Evolutionary conservation across 2,113 vertebrate genomes (phyloP), one percentile per base, ranked within the genome.

Genomic region (Corythaeola cristata): DNA sequence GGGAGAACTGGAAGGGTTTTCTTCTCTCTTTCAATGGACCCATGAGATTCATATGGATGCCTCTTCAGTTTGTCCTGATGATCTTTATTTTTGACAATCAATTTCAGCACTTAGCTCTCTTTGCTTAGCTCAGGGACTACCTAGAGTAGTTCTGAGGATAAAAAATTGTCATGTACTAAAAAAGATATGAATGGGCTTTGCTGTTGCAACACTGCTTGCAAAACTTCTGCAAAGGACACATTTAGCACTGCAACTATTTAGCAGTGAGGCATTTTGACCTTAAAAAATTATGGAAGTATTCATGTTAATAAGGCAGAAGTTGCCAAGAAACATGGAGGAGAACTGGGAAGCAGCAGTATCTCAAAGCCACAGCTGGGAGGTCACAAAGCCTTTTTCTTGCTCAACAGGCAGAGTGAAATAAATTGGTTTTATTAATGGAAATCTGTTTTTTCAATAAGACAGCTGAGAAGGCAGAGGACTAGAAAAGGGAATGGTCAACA

Each of bases 351-450:
- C 35, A 49, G 75, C 67, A 32, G 28, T 90, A 95, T 92, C 88
- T 94, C 75, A 69, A 45, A 88, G 79, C 49, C 35, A 15, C 92
- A 93, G 90, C 85, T 88, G 79, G 85, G 67, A 76, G 21, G 28
- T 44, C 76, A 88, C 72, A 79, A 85, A 67, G 82, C 60, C 62
- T 83, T 85, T 52, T 28, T 45, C 74, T 64, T 79, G 39, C 75
- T 93, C 58, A 76, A 67, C 17, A 50, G 47, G 49, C 74, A 85
- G 78, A 68, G 53, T 30, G 67, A 93, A 90, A 67, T 73, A 86
- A 83, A 83, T 92, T 69, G 26, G 33, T 53, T 94, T 93, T 85
- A 88, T 73, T 93, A 80, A 94, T 73, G 75, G 79, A 79, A 88
- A 90, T 58, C 66, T 73, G 15, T 60, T 58, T 49, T 52, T 45